Percentiles rank a stretch among this genome's conserved stretches.
phyloP scores from a whole-genome alignment of 1,140 invertebrate species.

The Drosophila seguyi region DNA sequence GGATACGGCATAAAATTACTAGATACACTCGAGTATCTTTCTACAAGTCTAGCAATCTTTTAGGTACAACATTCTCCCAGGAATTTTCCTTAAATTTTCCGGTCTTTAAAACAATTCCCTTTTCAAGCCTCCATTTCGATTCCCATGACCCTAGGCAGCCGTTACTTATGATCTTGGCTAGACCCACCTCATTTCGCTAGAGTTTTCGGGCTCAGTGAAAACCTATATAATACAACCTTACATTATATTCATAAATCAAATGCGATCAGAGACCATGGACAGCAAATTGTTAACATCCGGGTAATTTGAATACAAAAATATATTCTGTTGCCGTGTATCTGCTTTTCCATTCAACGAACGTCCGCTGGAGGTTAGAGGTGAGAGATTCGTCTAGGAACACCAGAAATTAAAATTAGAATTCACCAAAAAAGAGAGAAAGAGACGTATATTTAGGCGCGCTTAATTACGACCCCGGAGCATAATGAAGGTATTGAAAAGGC shows the following conservation, averaged over 20 bases:
- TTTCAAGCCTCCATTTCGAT: not conserved
- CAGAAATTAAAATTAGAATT: conserved; percentile 71
- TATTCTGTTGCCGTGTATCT: conserved; percentile 34
- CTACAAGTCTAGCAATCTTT: too few species aligned
- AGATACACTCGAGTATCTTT: too few species aligned
- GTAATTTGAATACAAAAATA: conserved; percentile 76
- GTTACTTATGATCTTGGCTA: conserved; percentile 13
- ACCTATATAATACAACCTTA: conserved; percentile 8
- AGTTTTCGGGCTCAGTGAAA: not conserved
- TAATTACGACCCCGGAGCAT: conserved; percentile 61
- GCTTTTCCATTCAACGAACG: conserved; percentile 60
- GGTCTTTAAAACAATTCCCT: not conserved
- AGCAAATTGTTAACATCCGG: conserved; percentile 78
- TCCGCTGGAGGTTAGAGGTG: conserved; percentile 14
- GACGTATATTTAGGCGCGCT: conserved; percentile 75
- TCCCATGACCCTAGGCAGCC: conserved; percentile 28
- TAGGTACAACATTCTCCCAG: too few species aligned
- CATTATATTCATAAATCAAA: conserved; percentile 72
- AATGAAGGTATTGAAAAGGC: conserved; percentile 81
- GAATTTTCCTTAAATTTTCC: too few species aligned
- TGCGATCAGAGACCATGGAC: conserved; percentile 64
- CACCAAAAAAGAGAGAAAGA: conserved; percentile 21
- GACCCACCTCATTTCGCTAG: conserved; percentile 21
- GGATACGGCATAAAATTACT: too few species aligned
- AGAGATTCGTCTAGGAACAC: conserved; percentile 8